Evolutionary conservation across 2,113 vertebrate species (phyloP).

Genomic region (Vireo altiloquus): DNA sequence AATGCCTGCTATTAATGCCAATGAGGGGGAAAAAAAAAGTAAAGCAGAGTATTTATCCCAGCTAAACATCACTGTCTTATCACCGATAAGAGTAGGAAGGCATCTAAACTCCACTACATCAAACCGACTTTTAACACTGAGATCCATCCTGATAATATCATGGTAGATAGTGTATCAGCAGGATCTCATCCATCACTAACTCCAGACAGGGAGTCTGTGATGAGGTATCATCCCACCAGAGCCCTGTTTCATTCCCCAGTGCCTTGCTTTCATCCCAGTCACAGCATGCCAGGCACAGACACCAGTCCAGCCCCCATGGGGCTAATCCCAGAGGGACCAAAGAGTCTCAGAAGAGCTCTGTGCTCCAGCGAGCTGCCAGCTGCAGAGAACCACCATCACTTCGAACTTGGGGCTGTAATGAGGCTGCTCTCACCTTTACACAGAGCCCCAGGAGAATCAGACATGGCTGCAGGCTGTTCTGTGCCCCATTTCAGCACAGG

Average conservation of each 20-base stretch:
- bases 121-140: background rate
- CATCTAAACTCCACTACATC: background rate
- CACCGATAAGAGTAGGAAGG: background rate
- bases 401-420: background rate
- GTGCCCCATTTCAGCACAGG: background rate
- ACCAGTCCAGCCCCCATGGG: background rate
- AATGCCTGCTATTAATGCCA: background rate
- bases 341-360: background rate
- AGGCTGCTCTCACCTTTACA: background rate
- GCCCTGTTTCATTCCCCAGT: background rate
- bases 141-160: background rate
- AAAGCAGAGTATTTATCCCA: background rate
- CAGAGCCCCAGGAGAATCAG: background rate
- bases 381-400: background rate
- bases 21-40: background rate
- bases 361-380: background rate
- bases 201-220: background rate
- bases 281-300: background rate
- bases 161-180: background rate
- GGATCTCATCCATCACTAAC: background rate
- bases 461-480: fast-evolving
- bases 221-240: background rate
- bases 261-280: background rate
- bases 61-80: background rate
- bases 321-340: background rate